Evolutionary conservation across 2,888 invertebrate species (phyloP), one percentile per base, ranked within the genome.

Genomic region (Emmelina monodactyla): DNA sequence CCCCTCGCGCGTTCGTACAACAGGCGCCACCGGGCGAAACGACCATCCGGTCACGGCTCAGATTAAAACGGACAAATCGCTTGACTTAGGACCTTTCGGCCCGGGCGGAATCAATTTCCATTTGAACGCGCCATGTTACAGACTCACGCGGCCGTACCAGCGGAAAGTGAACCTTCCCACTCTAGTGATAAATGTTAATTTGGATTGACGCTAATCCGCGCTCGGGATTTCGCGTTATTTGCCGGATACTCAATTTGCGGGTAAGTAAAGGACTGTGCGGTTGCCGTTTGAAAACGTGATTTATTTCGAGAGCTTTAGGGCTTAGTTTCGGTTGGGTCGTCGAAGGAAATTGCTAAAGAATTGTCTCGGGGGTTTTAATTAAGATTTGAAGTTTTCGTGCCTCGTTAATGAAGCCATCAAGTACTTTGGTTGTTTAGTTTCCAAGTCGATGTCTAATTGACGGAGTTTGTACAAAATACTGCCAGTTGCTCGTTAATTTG

Each of bases 211-310:
- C 50, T 58, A 56, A 52, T 50, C 53, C 50, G 29, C 46, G 51
- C 50, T 49, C 55, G 57, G 62, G n/a, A n/a, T n/a, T n/a, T n/a
- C n/a, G n/a, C n/a, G n/a, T 62, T 66, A 66, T 64, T 72, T 71
- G 71, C 63, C 64, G 68, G 64, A 72, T 71, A 67, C 66, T 66
- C 68, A 72, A 73, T 75, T 75, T 70, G 70, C 58, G 69, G 63
- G 60, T 53, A 49, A 52, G 56, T 53, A 55, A 50, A 55, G n/a
- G n/a, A n/a, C n/a, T n/a, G n/a, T n/a, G 54, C 45, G 38, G 43
- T 32, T 22, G 33, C 13, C 16, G 16, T 10, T 15, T 14, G 22
- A 15, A 31, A 35, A 34, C 22, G 3, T 25, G 11, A n/a, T 25
- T 25, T 25, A 25, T 25, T 25, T 3, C 11, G 11, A n/a, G 11